These are phyloP conservation scores for Elegia similella DNA, from an alignment of 2,888 invertebrate genomes.

Conservation along the genomic window DNA sequence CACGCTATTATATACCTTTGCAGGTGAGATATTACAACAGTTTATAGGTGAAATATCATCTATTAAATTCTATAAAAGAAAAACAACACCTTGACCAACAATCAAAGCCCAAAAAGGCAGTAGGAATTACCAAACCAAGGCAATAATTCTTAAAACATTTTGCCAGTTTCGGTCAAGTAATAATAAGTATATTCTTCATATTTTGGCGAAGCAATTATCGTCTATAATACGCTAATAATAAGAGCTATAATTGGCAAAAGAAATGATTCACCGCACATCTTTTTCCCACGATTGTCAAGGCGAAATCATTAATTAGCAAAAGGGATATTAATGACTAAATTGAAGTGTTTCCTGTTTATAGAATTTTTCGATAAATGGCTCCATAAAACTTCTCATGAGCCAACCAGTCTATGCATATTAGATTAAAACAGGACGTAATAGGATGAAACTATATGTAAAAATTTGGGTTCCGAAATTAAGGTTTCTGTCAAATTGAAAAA, in stretches of 20 bases:
- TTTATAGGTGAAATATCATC: too few relatives aligned
- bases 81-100: neutral
- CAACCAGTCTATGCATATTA: too few relatives aligned
- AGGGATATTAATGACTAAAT: conserved; percentile 4
- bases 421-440: too few relatives aligned
- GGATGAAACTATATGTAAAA: too few relatives aligned
- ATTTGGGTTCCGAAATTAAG: too few relatives aligned
- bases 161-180: neutral
- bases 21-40: too few relatives aligned
- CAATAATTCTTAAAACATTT: conserved; percentile 3
- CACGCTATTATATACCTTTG: too few relatives aligned
- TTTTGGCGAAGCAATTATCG: conserved; percentile 9
- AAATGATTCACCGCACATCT: conserved; percentile 10
- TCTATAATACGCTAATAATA: neutral
- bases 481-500: too few relatives aligned
- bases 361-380: neutral
- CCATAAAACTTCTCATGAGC: neutral
- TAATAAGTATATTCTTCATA: neutral
- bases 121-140: neutral
- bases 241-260: conserved; percentile 3
- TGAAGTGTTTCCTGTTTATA: conserved; percentile 4
- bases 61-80: too few relatives aligned
- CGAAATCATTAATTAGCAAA: conserved; percentile 11
- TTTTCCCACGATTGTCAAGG: conserved; percentile 16
- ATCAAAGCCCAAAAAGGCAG: neutral